Evolutionary conservation across 2,888 invertebrate species (phyloP).

Genomic region (Spodoptera exigua): DNA sequence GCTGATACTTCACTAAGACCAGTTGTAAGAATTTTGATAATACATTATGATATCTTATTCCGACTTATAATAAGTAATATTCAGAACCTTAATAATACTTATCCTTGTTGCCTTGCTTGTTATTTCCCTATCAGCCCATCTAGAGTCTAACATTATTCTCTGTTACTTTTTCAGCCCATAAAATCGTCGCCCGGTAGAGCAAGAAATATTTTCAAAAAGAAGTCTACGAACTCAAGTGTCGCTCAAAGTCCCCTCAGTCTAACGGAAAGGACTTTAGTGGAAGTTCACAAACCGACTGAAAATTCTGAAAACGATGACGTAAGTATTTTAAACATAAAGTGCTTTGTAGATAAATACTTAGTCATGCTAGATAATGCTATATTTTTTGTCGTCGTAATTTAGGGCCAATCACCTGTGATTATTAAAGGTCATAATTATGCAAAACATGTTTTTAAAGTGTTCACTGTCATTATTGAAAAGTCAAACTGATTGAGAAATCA

Average conservation of each 20-base stretch:
- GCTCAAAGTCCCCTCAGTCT: conserved; percentile 79
- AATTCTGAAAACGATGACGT: conserved; percentile 76
- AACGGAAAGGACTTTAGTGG: conserved; percentile 80
- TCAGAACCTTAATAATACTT: no score
- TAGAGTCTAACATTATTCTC: no score
- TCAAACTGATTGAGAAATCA: no score
- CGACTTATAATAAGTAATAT: no score
- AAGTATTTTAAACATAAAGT: conserved; percentile 59
- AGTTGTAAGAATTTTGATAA: conserved; percentile 69
- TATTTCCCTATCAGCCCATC: no score
- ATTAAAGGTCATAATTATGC: no score
- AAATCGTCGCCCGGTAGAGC: conserved; percentile 79
- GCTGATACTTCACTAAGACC: conserved; percentile 79
- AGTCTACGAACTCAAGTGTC: conserved; percentile 71
- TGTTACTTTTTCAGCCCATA: conserved; percentile 80
- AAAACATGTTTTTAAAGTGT: no score
- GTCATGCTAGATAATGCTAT: background rate
- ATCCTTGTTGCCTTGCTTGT: no score
- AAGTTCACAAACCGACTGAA: conserved; percentile 69
- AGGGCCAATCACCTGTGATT: no score
- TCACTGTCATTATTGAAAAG: no score
- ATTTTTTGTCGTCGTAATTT: background rate
- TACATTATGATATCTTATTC: no score
- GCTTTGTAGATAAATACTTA: background rate
- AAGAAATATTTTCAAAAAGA: conserved; percentile 88